Evolutionary conservation across 2,113 vertebrate genomes (phyloP), one percentile per base, ranked within the genome.

Genomic region (Ammodytes dubius): DNA sequence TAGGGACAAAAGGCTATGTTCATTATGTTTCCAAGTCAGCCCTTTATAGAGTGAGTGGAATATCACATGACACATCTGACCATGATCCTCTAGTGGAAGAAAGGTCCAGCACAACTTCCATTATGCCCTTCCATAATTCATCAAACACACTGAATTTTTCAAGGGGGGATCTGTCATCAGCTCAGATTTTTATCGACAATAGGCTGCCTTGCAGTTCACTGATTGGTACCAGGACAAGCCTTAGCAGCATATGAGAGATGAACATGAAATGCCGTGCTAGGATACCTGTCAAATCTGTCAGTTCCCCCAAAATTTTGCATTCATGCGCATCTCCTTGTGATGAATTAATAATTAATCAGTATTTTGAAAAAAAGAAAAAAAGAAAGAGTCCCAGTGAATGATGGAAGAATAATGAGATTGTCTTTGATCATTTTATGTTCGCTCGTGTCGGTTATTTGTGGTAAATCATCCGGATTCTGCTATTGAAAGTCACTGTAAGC

Each of bases 211-310:
- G 79, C 88, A 86, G 84, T 88, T 83, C 73, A 66, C 77, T 80
- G 88, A 90, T 88, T 87, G 70, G 87, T 82, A 77, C 82, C 63
- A 74, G 75, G 76, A 77, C 89, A 61, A 80, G 67, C 74, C 27
- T 72, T 45, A 82, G 81, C 79, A 64, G 75, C 79, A 39, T 70
- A 86, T 85, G 85, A 89, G 87, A 84, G 70, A 77, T 71, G 65
- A 89, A 88, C 83, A 91, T 78, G 87, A 91, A 90, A 92, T 79
- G 74, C 77, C 71, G 45, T 50, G 64, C 83, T 84, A 75, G 89
- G 82, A 90, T 90, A 88, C 87, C 90, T 93, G 91, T 89, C 89
- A 91, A 90, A 91, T 53, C 79, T 84, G 81, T 86, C 92, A 86
- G 42, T 74, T 77, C 57, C 78, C 67, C 67, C 56, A 46, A 79